Conservation (phyloP, 2,113 vertebrate genomes). For the Ophiodon elongatus region DNA sequence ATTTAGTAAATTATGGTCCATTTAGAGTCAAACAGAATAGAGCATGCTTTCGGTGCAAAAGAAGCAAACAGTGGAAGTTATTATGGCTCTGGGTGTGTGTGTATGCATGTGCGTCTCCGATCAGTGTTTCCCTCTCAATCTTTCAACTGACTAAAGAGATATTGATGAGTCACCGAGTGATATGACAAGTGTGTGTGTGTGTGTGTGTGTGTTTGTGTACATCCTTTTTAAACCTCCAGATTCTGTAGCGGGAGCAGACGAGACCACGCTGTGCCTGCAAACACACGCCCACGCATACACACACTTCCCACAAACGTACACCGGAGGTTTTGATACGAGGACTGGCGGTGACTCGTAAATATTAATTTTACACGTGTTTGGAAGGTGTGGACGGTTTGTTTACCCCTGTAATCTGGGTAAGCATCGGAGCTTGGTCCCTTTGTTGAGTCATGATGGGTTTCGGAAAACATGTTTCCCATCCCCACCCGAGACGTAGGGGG, state of each 20-base stretch:
- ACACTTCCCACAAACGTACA: background rate
- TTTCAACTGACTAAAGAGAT: background rate
- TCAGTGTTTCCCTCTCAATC: background rate
- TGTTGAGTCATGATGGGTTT: constrained; percentile 12
- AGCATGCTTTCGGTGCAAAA: no score
- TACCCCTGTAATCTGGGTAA: constrained; percentile 35
- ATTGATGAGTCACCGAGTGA: background rate
- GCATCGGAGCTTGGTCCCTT: constrained; percentile 7
- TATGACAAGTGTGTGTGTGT: background rate
- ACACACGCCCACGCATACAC: constrained; percentile 8
- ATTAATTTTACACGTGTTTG: constrained; percentile 46
- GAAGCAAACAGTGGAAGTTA: background rate
- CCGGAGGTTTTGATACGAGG: background rate
- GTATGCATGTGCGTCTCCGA: background rate
- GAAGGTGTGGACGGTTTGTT: constrained; percentile 15
- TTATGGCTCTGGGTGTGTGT: background rate
- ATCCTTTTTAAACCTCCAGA: background rate
- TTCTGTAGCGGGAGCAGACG: background rate
- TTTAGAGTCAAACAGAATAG: no score
- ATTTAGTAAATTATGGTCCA: no score
- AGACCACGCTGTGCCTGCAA: background rate
- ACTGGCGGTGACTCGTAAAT: constrained; percentile 18
- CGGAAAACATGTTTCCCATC: constrained; percentile 27
- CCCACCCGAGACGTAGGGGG: constrained; percentile 19
- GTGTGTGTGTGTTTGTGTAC: no score